Conservation (phyloP, 2,888 invertebrate genomes). For the Caenorhabditis imperialis region DNA sequence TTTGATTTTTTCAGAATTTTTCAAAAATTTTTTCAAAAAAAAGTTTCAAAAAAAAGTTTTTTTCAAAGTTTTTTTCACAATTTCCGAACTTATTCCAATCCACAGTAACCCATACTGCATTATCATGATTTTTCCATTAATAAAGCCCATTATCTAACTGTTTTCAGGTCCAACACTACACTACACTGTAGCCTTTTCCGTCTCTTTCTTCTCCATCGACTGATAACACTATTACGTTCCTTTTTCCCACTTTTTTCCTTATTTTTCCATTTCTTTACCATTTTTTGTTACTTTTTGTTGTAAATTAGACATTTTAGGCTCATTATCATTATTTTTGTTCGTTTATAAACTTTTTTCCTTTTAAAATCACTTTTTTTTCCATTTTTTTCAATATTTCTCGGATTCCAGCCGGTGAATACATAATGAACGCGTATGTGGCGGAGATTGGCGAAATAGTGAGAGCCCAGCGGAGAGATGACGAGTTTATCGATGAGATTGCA, state of each 20-base stretch:
- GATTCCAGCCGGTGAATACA: constrained; percentile 17
- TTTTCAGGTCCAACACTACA: neutral
- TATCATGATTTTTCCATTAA: too few relatives aligned
- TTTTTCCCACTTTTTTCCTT: neutral
- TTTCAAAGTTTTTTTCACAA: too few relatives aligned
- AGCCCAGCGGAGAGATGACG: constrained; percentile 72
- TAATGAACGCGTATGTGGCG: constrained; percentile 65
- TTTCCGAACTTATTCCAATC: too few relatives aligned
- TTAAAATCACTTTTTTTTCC: neutral
- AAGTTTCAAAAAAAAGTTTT: too few relatives aligned
- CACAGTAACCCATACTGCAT: too few relatives aligned
- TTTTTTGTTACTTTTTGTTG: neutral
- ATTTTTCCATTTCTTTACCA: neutral
- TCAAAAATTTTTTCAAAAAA: neutral
- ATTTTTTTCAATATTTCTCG: constrained; percentile 15
- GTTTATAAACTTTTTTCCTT: constrained; percentile 1
- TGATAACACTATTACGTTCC: neutral
- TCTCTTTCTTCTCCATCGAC: neutral
- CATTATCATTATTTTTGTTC: too few relatives aligned
- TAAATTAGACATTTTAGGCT: neutral
- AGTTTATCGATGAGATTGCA: constrained; percentile 62
- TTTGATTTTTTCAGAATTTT: neutral
- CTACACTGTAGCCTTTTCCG: constrained; percentile 10
- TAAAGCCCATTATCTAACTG: too few relatives aligned
- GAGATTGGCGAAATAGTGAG: constrained; percentile 75